phyloP scores from a whole-genome alignment of 2,888 invertebrate species.

The Lochmaea capreae region DNA sequence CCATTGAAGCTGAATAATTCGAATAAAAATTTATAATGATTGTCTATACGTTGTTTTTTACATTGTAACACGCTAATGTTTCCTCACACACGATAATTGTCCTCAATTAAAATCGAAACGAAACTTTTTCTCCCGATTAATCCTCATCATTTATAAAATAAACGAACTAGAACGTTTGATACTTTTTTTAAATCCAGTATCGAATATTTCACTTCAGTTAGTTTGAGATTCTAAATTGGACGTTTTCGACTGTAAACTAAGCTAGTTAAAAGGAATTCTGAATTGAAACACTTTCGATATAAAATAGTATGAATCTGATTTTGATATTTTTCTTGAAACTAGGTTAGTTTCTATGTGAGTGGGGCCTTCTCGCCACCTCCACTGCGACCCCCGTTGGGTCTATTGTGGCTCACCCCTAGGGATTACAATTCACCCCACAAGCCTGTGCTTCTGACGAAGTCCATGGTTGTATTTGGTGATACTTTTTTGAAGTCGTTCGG shows the following conservation, averaged over 20 bases:
- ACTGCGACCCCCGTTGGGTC: too few relatives aligned
- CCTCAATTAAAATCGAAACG: background rate
- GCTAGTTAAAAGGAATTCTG: background rate
- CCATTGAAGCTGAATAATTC: too few relatives aligned
- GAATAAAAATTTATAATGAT: too few relatives aligned
- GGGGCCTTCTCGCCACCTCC: too few relatives aligned
- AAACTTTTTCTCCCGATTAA: background rate
- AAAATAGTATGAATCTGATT: background rate
- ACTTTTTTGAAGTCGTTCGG: too few relatives aligned
- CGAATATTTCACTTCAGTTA: background rate
- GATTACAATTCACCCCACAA: too few relatives aligned
- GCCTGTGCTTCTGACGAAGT: too few relatives aligned
- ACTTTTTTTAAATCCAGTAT: background rate
- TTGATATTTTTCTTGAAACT: too few relatives aligned
- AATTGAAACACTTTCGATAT: background rate
- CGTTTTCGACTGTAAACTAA: background rate
- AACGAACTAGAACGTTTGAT: background rate
- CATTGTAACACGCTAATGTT: background rate
- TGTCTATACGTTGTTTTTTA: too few relatives aligned
- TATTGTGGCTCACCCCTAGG: too few relatives aligned
- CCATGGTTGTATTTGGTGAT: too few relatives aligned
- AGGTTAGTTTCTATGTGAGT: too few relatives aligned
- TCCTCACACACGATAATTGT: background rate
- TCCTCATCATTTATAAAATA: background rate
- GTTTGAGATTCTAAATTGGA: background rate